Base-by-base conservation (phyloP, 2,113 vertebrate genomes). In the Mobula birostris region DNA sequence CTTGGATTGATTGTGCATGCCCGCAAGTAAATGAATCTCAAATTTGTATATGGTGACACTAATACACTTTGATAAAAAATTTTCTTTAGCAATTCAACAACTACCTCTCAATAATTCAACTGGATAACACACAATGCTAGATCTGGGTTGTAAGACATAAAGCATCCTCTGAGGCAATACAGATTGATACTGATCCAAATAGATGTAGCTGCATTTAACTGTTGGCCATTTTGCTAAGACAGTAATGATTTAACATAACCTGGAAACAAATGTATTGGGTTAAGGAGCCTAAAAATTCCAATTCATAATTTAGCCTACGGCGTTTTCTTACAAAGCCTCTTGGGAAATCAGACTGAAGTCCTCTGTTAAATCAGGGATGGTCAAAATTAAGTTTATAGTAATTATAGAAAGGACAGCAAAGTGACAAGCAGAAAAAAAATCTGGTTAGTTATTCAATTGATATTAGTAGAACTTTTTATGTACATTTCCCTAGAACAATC, bases 281-380 rank as follows among this genome's bases (percentile, higher is more conserved):
- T 96, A 97, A 96, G 97, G 97, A 96, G 96, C 95, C 96, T 94
- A 94, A 96, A 96, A 96, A 95, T 96, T 96, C 95, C 95, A 96
- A 95, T 95, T 96, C 95, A 95, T 94, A 96, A 96, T 96, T 96
- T 97, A 96, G 96, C 97, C 97, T 96, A 95, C 95, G 97, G 97
- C 96, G 96, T 21, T 96, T 97, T 97, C 96, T 97, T 97, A 97
- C 96, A 97, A 96, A 97, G 97, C 96, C 97, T 97, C 97, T 95
- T 95, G 95, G 97, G 97, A 97, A 95, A 95, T 95, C 95, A 96
- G 95, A 97, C 97, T 94, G 95, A 96, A 96, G 96, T 96, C 95
- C 95, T 96, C 96, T 96, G 97, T 97, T 96, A 95, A 94, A 96
- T 94, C 95, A 96, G 83, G 95, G 95, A 95, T 0, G 94, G 95